Base-by-base conservation (phyloP, 2,797 vertebrate genomes). In the Podargus strigoides region DNA sequence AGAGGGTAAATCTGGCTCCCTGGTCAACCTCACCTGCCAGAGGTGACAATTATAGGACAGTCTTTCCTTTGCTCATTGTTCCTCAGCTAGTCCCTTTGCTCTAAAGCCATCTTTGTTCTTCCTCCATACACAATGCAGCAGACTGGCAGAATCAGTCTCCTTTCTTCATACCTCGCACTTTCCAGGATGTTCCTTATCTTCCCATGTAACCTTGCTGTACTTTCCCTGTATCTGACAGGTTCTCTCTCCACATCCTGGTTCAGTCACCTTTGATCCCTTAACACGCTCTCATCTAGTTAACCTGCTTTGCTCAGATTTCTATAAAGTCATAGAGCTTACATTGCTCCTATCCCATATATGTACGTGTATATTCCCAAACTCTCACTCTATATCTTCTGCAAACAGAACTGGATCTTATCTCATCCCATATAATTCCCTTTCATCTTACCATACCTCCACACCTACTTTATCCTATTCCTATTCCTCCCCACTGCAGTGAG, bases 1-100 rank as follows among this genome's bases (percentile, higher is more conserved):
- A 67, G 20, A 77, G 21, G 28, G 14, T 27, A 10, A 2, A 4
- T 23, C 23, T 20, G 44, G 26, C 36, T 87, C 26, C 36, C n/a
- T 32, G 23, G 42, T n/a, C 39, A 84, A 5, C 13, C 12, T 12
- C 14, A 37, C 1, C 1, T 16, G 30, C 42, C 26, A 58, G 26
- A 26, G 41, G 19, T 39, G 7, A 15, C 0, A 0, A 14, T 49
- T 30, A 28, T 0, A 52, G 27, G 14, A 39, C 39, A 69, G 44
- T 8, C 27, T 83, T 69, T 83, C 23, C 34, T 21, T 27, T 66
- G 39, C 39, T 39, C 36, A 5, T 39, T 47, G 36, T 4, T 84
- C 46, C 34, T 90, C 42, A 46, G 6, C 6, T 14, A 8, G 6
- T n/a, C 15, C 36, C 30, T 67, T 67, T 36, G 16, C 19, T 69